Base-by-base conservation (phyloP, 2,113 vertebrate species). In the Tragulus kanchil region DNA sequence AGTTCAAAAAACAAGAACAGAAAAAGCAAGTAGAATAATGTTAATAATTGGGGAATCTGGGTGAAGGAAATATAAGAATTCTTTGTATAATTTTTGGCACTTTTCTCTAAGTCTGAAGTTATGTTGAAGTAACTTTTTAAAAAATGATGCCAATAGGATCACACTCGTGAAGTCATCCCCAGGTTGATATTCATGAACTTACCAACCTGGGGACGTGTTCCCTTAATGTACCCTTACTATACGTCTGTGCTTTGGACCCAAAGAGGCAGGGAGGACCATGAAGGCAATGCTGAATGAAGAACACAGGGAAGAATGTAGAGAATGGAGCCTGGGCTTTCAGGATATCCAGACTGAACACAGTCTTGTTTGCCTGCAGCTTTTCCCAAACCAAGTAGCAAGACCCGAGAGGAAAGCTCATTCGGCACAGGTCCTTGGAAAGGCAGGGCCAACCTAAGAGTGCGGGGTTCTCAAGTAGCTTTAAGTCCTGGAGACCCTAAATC, bases 31-130 rank as follows among this genome's bases (percentile, higher is more conserved):
- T 52, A 16, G 36, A 36, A 64, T 93, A 94, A 81, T 58, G 36
- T 81, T 61, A 85, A 58, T 79, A 59, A 85, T 93, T 52, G 11
- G 12, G 59, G 48, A 31, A 64, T 71, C 31, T 58, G 8, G 6
- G 36, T 50, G 25, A 90, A 85, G 28, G 1, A 19, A 26, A 3
- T 45, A 11, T 59, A 75, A 28, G 78, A 62, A 54, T 86, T 89
- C 56, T 97, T 83, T 65, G 21, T 84, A 56, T 6, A 81, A 56
- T 67, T 85, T 61, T 75, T 92, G 6, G 5, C 73, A 14, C 71
- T 96, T 95, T 95, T 64, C 58, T 92, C 16, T 90, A 79, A 81
- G 77, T 88, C 48, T 82, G n/a, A 93, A 95, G 67, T 78, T 52
- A 42, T 56, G 54, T 90, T 59, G 71, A 61, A 93, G 62, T 96